Evolutionary conservation across 2,888 invertebrate species (phyloP), one percentile per base, ranked within the genome.

Genomic region (Phortica magna): DNA sequence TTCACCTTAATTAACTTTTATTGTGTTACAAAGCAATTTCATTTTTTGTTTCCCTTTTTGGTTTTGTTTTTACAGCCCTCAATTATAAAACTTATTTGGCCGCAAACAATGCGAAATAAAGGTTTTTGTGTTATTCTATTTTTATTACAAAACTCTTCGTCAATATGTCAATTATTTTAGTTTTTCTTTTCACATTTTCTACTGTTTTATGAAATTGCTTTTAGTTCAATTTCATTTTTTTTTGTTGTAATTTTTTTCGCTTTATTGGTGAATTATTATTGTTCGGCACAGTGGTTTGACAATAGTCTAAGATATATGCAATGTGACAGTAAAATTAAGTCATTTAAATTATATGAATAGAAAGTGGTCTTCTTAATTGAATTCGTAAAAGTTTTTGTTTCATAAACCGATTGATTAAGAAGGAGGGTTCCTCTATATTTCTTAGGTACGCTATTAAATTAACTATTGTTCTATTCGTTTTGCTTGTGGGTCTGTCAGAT

Each of bases 111-210:
- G 10, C 7, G 53, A 53, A 53, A 53, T 2, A 31, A 31, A 31
- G 31, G 31, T 31, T 31, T 31, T 31, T 31, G n/a, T 31, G 31
- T 31, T 31, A 4, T 31, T 31, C 31, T n/a, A 10, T 53, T 53
- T 53, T 53, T 53, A 53, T 1, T n/a, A n/a, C 53, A 53, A n/a
- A 53, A 53, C n/a, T 53, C 10, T 53, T 53, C 53, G n/a, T 10
- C 53, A 53, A 53, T 53, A 53, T n/a, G 53, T 53, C 53, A 53
- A 53, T 53, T 53, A 53, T 53, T 53, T 14, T 53, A 14, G 53
- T 53, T 14, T 7, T 31, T 31, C 31, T 31, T 31, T 31, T 31
- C 10, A 53, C 10, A 53, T 3, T 53, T 10, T 14, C 53, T 53
- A n/a, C 10, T n/a, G 10, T 53, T 53, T 53, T n/a, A 53, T 53